These are phyloP conservation scores for Lysandra bellargus DNA, from an alignment of 2,888 invertebrate species.

Conservation along the genomic window DNA sequence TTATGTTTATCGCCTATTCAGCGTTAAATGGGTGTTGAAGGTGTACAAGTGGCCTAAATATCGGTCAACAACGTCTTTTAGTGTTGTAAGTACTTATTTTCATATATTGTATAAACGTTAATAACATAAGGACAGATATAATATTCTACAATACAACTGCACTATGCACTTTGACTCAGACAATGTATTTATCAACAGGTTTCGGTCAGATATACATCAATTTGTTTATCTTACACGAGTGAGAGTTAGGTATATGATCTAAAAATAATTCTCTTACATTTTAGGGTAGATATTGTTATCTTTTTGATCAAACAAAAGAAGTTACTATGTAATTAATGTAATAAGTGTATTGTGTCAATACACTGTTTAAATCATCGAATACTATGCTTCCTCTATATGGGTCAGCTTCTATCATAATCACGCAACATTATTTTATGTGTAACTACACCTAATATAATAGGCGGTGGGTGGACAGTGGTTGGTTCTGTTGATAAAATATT, in stretches of 20 bases:
- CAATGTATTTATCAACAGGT: not conserved
- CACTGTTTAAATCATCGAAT: not conserved
- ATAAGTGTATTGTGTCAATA: not conserved
- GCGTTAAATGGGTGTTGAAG: slow-evolving; percentile 40
- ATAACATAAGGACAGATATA: not conserved
- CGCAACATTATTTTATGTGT: not conserved
- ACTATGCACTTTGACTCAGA: slow-evolving; percentile 19
- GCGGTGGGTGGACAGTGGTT: not conserved
- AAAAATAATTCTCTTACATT: not conserved
- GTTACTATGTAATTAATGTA: not conserved
- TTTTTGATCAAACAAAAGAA: slow-evolving; percentile 17
- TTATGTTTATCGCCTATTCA: slow-evolving; percentile 38
- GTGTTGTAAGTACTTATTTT: slow-evolving; percentile 45
- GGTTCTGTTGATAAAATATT: not conserved
- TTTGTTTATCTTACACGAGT: not conserved
- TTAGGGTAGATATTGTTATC: not conserved
- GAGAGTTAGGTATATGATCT: not conserved
- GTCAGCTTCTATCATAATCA: slow-evolving; percentile 15
- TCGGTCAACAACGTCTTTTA: slow-evolving; percentile 55
- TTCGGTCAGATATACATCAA: not conserved
- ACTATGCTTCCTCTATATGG: not conserved
- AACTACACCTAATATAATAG: not conserved
- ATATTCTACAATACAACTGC: not conserved
- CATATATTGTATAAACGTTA: not conserved
- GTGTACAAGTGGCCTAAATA: slow-evolving; percentile 57